Evolutionary conservation across 2,888 invertebrate species (phyloP), one percentile per base, ranked within the genome.

Genomic region (Belgica antarctica): DNA sequence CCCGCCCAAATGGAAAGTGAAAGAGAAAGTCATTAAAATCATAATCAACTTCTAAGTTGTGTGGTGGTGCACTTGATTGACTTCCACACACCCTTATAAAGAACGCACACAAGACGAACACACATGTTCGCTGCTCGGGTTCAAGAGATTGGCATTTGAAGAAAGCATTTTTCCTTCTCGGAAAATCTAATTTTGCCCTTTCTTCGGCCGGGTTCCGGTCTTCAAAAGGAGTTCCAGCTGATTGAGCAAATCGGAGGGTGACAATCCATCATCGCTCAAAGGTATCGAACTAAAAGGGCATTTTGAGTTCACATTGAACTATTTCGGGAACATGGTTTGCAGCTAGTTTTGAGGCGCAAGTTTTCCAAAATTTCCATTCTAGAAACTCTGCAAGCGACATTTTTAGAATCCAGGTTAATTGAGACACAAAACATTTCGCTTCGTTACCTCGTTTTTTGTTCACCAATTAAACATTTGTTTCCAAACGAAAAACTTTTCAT

Each of bases 401-500:
- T 52, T 52, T 52, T 22, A 5, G 52, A n/a, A 12, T 41, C 22
- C 52, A 17, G 63, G 52, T 68, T 68, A 68, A 68, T 68, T 68
- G 68, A 68, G 68, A 28, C 28, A 68, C 57, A 68, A 68, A 68
- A 47, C 24, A 17, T 65, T 52, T 68, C 59, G 27, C 52, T 47
- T 66, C 52, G 47, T 47, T 68, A 47, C 68, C 68, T 68, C 65
- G 12, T 46, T 46, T 5, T 22, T 47, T 46, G 25, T 28, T 47
- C 47, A 66, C 52, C 68, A 68, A 68, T 68, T 68, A 68, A 68
- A 68, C 52, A 66, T n/a, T 27, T 31, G 68, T 22, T 59, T 59
- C 27, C 25, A 27, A 59, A 2, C 22, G 52, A n/a, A 22, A 52
- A 52, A 22, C 22, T 52, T 52, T 52, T 17, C 17, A 52, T 52